A percentile compares a stretch with the other conserved stretches of the same genome.
Evolutionary conservation across 2,113 vertebrate species (phyloP).

Genomic region (Tetraodon nigroviridis): DNA sequence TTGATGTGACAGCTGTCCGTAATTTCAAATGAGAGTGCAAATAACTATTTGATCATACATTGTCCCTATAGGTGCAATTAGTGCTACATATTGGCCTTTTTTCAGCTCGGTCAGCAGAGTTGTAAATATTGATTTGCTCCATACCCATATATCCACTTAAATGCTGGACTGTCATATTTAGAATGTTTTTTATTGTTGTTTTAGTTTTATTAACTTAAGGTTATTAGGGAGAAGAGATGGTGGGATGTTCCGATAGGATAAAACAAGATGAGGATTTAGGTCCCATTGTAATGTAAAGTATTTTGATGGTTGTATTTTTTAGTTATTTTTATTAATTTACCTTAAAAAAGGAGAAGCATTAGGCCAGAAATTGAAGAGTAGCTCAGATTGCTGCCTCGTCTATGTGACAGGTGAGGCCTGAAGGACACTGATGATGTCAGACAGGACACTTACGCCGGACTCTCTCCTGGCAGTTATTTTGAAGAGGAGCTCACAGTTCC

Average conservation of each 20-base stretch:
- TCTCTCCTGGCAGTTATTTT: slow-evolving; percentile 41
- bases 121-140: slow-evolving; percentile 70
- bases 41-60: slow-evolving; percentile 56
- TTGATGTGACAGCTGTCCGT: slow-evolving; percentile 48
- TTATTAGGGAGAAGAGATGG: slow-evolving; percentile 1
- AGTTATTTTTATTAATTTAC: slow-evolving; percentile 6
- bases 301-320: slow-evolving; percentile 17
- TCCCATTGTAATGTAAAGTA: background rate
- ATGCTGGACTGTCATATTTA: slow-evolving; percentile 41
- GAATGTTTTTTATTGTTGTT: background rate
- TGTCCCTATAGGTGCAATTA: slow-evolving; percentile 71
- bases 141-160: slow-evolving; percentile 59
- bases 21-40: slow-evolving; percentile 61
- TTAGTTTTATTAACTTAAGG: background rate
- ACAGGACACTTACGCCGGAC: slow-evolving; percentile 52
- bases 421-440: slow-evolving; percentile 56
- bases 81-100: slow-evolving; percentile 55
- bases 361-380: slow-evolving; percentile 6
- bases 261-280: background rate
- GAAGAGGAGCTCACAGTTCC: slow-evolving; percentile 36
- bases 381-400: slow-evolving; percentile 13
- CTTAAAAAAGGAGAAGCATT: background rate
- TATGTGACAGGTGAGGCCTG: slow-evolving; percentile 42
- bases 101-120: slow-evolving; percentile 39
- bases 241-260: slow-evolving; percentile 17